Conservation (phyloP, 2,113 vertebrate genomes). For the Hipposideros armiger region DNA sequence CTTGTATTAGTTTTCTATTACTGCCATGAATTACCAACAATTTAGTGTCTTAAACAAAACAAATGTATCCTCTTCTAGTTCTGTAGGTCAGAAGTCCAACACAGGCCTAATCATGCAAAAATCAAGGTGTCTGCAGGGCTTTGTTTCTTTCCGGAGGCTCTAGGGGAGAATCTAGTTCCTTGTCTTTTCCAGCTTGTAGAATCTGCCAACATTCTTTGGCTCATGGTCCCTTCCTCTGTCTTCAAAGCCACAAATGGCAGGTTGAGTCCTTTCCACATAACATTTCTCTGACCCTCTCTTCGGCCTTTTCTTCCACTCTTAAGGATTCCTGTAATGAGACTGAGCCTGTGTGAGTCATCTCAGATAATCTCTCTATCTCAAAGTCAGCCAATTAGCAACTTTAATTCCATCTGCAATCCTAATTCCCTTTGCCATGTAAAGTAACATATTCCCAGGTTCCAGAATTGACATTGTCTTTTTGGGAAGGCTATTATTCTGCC, state of each 20-base stretch:
- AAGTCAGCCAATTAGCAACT: not conserved
- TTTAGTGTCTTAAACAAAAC: not conserved
- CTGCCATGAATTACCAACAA: constrained; percentile 19
- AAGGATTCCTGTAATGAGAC: not conserved
- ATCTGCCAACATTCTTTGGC: not conserved
- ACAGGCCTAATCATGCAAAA: not conserved
- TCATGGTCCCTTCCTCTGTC: not conserved
- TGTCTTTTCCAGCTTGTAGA: not conserved
- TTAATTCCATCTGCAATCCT: not conserved
- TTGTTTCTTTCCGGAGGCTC: not conserved
- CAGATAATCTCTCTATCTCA: not conserved
- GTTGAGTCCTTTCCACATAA: not conserved
- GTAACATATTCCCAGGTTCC: not conserved
- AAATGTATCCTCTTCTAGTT: not conserved
- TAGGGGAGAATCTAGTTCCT: not conserved
- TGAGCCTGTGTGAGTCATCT: not conserved
- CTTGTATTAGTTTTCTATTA: not conserved
- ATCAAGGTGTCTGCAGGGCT: not conserved
- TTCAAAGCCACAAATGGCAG: not conserved
- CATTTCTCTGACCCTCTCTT: not conserved
- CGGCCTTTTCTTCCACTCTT: not conserved
- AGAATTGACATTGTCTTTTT: not conserved
- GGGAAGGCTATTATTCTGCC: not conserved
- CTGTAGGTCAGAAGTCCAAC: not conserved
- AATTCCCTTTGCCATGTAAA: not conserved